Conservation (phyloP, 2,888 invertebrate species). For the Dryococelus australis region DNA sequence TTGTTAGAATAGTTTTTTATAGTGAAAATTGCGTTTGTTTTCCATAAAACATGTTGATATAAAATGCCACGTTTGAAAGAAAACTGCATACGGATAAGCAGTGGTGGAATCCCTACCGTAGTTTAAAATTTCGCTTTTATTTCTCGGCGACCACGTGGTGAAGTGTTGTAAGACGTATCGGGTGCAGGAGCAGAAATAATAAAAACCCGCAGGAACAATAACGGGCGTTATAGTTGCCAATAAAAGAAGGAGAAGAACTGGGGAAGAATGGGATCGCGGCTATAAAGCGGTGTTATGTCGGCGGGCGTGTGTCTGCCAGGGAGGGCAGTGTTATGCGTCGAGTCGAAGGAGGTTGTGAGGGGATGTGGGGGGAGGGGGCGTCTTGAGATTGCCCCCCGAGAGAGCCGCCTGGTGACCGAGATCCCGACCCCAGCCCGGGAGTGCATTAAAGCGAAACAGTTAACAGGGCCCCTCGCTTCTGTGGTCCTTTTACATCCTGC, state of each 20-base stretch:
- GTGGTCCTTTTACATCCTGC: neutral
- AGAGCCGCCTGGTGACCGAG: neutral
- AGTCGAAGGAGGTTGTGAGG: neutral
- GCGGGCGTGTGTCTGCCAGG: neutral
- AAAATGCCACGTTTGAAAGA: too few relatives aligned
- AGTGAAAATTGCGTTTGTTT: too few relatives aligned
- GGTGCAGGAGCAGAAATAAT: neutral
- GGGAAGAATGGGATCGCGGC: neutral
- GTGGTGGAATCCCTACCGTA: too few relatives aligned
- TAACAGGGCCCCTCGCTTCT: neutral
- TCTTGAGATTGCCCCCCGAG: conserved; percentile 5
- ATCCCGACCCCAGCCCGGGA: neutral
- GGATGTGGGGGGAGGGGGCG: neutral
- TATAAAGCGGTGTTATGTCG: neutral
- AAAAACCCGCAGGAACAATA: conserved; percentile 7
- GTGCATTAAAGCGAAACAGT: conserved; percentile 7
- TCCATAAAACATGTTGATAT: too few relatives aligned
- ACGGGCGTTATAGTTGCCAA: neutral
- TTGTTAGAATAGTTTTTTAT: too few relatives aligned
- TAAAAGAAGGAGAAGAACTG: neutral
- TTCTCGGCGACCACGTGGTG: neutral
- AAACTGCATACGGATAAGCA: too few relatives aligned
- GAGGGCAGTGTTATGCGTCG: neutral
- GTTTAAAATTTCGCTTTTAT: neutral
- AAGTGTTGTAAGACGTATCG: neutral